These are phyloP conservation scores for Melitaea athalia DNA, from an alignment of 2,888 invertebrate genomes.

Conservation along the genomic window DNA sequence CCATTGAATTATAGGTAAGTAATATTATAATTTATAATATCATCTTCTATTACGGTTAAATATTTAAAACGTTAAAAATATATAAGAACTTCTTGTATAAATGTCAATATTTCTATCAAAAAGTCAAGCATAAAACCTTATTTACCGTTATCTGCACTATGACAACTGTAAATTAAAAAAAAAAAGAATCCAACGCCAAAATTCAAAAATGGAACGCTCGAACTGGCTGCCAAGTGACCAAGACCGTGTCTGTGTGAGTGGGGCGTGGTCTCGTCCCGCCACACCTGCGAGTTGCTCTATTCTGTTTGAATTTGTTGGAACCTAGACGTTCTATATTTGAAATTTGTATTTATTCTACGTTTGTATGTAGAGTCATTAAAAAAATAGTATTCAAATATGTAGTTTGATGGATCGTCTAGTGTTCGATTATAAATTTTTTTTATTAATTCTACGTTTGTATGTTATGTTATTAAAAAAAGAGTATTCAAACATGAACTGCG, in stretches of 20 bases:
- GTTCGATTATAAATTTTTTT: too few species aligned
- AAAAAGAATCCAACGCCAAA: conserved; percentile 18
- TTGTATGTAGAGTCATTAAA: too few species aligned
- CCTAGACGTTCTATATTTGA: conserved; percentile 1
- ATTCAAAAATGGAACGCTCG: conserved; percentile 21
- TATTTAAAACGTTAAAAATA: not conserved
- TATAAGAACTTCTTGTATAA: not conserved
- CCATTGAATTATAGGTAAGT: too few species aligned
- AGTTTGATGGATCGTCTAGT: too few species aligned
- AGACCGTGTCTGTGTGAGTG: conserved; percentile 15
- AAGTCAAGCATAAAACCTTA: not conserved
- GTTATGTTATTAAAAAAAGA: too few species aligned
- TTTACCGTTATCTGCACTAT: conserved; percentile 8
- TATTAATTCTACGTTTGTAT: too few species aligned
- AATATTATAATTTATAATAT: too few species aligned
- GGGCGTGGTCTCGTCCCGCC: conserved; percentile 30
- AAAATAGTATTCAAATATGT: too few species aligned
- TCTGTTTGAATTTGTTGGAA: not conserved
- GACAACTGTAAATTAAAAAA: conserved; percentile 9
- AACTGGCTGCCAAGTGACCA: conserved; percentile 16
- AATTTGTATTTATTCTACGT: not conserved
- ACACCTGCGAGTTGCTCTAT: conserved; percentile 17
- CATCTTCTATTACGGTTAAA: too few species aligned
- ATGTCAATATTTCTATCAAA: not conserved
- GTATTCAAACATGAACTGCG: too few species aligned